Base-by-base conservation (phyloP, 1,140 invertebrate species). In the Papilio glaucus region DNA sequence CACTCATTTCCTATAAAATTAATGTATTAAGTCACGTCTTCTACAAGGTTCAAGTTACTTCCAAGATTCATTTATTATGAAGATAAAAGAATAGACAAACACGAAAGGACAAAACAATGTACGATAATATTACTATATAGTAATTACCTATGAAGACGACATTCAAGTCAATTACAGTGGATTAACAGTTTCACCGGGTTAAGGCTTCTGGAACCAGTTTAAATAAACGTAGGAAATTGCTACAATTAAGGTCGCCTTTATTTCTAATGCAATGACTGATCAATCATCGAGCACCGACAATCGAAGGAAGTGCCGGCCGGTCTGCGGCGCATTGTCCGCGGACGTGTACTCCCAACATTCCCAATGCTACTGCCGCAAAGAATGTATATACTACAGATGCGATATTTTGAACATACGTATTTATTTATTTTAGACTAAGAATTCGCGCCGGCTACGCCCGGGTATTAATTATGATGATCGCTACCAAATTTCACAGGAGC, bases 251-350 rank as follows among this genome's bases (percentile, higher is more conserved):
- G 75, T 72, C 68, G 76, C 77, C 85, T 89, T n/a, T n/a, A n/a
- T n/a, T 89, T 88, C 88, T 86, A 91, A 86, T 86, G 81, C 83
- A 87, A 80, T 89, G 87, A 91, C 90, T 89, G 88, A 87, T 92
- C 88, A 90, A 92, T 92, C 88, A 90, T 88, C 85, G 85, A 77
- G 79, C 81, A 77, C 77, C 83, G 79, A 85, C 80, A 84, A 86
- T 89, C 80, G 83, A 85, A 81, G 83, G 85, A 81, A 87, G 85
- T 79, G 78, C 79, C 83, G 77, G 78, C 79, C 83, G 77, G 86
- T 85, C 80, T 78, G 73, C 62, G 76, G 45, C 80, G 79, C 81
- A 85, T 85, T 89, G 84, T 86, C 71, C 76, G 83, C 76, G 85
- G 82, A 89, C 90, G 87, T 92, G 88, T 82, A 81, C 78, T 60